Evolutionary conservation across 2,113 vertebrate genomes (phyloP).

Genomic region (Chaetodon trifascialis): DNA sequence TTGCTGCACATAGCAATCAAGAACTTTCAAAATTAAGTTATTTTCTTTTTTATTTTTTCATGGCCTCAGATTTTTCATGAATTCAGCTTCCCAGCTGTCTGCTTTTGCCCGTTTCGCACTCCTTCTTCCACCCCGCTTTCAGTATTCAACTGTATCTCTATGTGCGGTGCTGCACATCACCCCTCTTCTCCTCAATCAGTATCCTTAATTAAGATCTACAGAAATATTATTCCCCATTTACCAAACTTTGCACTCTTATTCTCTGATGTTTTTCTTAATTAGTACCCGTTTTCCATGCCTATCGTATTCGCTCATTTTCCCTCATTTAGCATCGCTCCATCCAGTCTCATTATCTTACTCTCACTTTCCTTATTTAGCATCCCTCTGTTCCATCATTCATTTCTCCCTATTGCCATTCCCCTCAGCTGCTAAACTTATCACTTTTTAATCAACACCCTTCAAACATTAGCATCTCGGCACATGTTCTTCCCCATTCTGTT

Average conservation of each 20-base stretch:
- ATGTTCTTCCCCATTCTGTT: constrained; percentile 16
- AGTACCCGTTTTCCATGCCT: constrained; percentile 44
- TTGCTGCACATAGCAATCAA: constrained; percentile 18
- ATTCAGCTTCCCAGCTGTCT: constrained; percentile 44
- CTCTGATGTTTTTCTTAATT: constrained; percentile 62
- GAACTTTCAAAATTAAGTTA: constrained; percentile 44
- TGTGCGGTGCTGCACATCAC: constrained; percentile 23
- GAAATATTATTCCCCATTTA: constrained; percentile 63
- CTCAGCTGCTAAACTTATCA: constrained; percentile 41
- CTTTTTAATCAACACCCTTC: constrained; percentile 52
- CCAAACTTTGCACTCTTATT: constrained; percentile 55
- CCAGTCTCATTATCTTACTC: constrained; percentile 53
- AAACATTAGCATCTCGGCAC: constrained; percentile 42
- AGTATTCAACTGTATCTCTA: constrained; percentile 31
- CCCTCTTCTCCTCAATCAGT: constrained; percentile 45
- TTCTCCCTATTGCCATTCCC: constrained; percentile 27
- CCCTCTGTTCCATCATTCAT: constrained; percentile 41
- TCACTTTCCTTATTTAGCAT: constrained; percentile 46
- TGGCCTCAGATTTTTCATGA: constrained; percentile 7
- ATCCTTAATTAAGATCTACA: constrained; percentile 65
- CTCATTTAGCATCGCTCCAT: constrained; percentile 60
- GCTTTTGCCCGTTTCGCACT: constrained; percentile 20
- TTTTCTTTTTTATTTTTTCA: constrained; percentile 38
- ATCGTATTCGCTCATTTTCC: constrained; percentile 45
- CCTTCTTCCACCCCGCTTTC: constrained; percentile 27